A percentile compares a stretch with the other conserved stretches of the same genome.
Evolutionary conservation across 2,888 invertebrate species (phyloP).

Genomic region (Vesta saturnalis): DNA sequence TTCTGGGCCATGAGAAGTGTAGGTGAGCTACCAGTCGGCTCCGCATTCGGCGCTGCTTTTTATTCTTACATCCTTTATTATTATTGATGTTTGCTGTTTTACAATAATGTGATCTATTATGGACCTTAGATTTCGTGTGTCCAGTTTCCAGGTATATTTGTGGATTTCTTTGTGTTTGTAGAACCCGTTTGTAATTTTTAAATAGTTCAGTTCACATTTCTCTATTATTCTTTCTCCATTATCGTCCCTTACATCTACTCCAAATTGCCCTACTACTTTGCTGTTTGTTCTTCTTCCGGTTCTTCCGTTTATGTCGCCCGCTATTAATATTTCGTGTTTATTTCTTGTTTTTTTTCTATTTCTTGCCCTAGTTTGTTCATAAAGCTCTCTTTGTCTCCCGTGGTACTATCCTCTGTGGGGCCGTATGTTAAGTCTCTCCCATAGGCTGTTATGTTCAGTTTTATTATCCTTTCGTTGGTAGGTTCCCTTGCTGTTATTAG

Average conservation of each 20-base stretch:
- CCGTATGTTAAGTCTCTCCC: too few relatives aligned
- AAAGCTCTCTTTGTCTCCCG: not conserved
- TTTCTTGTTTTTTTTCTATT: too few relatives aligned
- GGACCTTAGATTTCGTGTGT: too few relatives aligned
- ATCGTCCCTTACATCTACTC: not conserved
- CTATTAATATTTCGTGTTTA: not conserved
- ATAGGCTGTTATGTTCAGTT: not conserved
- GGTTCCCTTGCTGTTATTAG: not conserved
- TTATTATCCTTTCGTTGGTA: not conserved
- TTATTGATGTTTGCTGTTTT: not conserved
- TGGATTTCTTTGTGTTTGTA: not conserved
- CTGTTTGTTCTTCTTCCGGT: not conserved
- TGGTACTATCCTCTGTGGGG: not conserved
- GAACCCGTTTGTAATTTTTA: constrained; percentile 9
- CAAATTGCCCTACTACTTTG: not conserved
- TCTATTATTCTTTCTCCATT: not conserved
- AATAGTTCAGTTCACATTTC: not conserved
- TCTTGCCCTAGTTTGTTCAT: not conserved
- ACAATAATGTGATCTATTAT: too few relatives aligned
- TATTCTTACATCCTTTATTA: not conserved
- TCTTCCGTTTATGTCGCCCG: not conserved
- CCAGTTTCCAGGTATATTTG: constrained; percentile 16
- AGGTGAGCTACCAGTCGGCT: too few relatives aligned
- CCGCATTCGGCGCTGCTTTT: not conserved
- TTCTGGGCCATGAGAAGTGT: too few relatives aligned